Evolutionary conservation across 1,140 invertebrate genomes (phyloP), one percentile per base, ranked within the genome.

Genomic region (Drosophila sucinea): DNA sequence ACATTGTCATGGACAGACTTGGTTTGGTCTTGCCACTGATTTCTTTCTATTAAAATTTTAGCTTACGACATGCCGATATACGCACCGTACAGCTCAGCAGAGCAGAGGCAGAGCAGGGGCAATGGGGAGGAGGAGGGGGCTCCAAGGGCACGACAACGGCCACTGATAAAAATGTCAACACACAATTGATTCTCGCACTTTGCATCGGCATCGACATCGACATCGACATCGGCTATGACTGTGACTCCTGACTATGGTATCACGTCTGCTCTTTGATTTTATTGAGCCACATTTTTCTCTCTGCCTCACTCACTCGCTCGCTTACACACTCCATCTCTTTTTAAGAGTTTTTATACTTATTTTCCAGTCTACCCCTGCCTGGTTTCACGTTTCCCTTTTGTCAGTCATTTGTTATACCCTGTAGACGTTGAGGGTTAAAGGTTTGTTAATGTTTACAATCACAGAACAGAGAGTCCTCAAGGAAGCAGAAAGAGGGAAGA

Each of bases 91-190:
- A 32, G 17, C 17, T 17, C 2, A 10, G 10, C 35, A 38, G 35
- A 38, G 30, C 62, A 57, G 32, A 47, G n/a, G 32, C 27, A 17
- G 55, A 58, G 3, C 23, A 61, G 60, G 23, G 38, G 29, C 29
- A 40, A 57, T 17, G 17, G 17, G 17, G 17, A 17, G 17, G 17
- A 0, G 17, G 17, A 17, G 17, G 17, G 54, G 51, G 17, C 41
- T 29, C 35, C 7, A 35, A 8, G 33, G 33, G 33, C 35, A 38
- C 10, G 10, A 38, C 35, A 11, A 35, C n/a, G 25, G 11, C 54
- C 67, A 79, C 84, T 89, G 84, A 89, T 89, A 89, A 89, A 89
- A 89, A 89, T 89, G 84, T 89, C 84, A 89, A 89, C 84, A 89
- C 84, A 89, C 84, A 89, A 89, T 89, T 89, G 84, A 89, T 89